phyloP scores from a whole-genome alignment of 2,888 invertebrate genomes.

The Brachypterus glaber region DNA sequence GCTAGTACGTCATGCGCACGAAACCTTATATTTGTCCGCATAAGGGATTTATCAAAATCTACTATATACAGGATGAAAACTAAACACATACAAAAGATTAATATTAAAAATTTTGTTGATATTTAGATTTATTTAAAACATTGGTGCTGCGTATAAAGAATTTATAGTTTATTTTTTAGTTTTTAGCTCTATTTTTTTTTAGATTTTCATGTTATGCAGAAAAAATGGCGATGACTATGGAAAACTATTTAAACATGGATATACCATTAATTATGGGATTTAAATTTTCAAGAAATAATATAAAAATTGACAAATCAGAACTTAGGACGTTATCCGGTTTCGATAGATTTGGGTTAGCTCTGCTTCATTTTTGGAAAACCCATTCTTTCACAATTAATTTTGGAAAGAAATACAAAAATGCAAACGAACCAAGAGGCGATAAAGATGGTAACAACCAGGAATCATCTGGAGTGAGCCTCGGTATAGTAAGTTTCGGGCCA shows the following conservation, averaged over 20 bases:
- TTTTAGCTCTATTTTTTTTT: too few species aligned
- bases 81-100: too few species aligned
- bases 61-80: too few species aligned
- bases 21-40: too few species aligned
- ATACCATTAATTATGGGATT: conserved; percentile 35
- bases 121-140: too few species aligned
- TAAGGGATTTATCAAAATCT: too few species aligned
- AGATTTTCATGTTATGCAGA: conserved; percentile 33
- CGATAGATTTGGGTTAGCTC: conserved; percentile 43
- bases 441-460: too few species aligned
- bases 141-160: too few species aligned
- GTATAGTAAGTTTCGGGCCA: conserved; percentile 14
- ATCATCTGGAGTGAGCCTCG: conserved; percentile 16
- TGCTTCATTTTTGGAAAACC: conserved; percentile 53
- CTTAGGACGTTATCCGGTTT: conserved; percentile 22
- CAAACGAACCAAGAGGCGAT: conserved; percentile 18
- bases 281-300: conserved; percentile 28
- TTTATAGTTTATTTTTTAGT: too few species aligned
- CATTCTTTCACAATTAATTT: conserved; percentile 56
- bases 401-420: too few species aligned
- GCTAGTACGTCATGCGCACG: too few species aligned
- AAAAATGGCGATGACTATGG: conserved; percentile 32
- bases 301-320: conserved; percentile 18
- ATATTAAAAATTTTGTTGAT: too few species aligned
- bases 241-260: conserved; percentile 31